Conservation (phyloP, 2,888 invertebrate genomes). For the Chironomus riparius region DNA sequence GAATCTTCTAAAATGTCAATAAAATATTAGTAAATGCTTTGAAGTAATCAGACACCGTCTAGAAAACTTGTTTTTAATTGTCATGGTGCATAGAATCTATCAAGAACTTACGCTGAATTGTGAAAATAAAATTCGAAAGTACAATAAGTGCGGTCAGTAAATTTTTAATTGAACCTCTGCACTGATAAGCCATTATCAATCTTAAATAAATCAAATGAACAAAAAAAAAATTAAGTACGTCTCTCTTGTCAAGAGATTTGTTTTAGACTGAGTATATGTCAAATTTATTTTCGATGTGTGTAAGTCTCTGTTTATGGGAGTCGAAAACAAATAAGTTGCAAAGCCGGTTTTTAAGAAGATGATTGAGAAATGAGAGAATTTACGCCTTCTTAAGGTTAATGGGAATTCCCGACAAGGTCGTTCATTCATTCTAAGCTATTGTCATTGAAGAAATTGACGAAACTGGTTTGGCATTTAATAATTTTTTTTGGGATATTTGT, state of each 20-base stretch:
- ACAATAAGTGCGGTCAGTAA: not conserved
- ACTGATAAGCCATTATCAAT: not conserved
- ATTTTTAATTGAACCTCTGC: not conserved
- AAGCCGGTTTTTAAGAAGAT: not conserved
- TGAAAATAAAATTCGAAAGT: not conserved
- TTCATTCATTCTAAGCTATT: not conserved
- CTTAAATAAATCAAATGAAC: not conserved
- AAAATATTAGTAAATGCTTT: not conserved
- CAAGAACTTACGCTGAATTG: not conserved
- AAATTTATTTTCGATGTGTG: not conserved
- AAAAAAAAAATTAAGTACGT: not conserved
- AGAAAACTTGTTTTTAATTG: not conserved
- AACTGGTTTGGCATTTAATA: not conserved
- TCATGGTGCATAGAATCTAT: not conserved
- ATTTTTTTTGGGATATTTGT: not conserved
- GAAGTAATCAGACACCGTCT: no score
- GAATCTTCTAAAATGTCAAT: conserved; percentile 3
- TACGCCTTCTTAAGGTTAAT: not conserved
- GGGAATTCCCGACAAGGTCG: not conserved
- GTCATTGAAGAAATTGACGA: not conserved
- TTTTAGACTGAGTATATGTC: not conserved
- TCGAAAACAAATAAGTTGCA: not conserved
- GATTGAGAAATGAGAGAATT: not conserved
- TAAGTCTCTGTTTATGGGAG: not conserved
- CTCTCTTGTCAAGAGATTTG: not conserved